phyloP scores from a whole-genome alignment of 2,113 vertebrate genomes.

The Cryptotis parvus region DNA sequence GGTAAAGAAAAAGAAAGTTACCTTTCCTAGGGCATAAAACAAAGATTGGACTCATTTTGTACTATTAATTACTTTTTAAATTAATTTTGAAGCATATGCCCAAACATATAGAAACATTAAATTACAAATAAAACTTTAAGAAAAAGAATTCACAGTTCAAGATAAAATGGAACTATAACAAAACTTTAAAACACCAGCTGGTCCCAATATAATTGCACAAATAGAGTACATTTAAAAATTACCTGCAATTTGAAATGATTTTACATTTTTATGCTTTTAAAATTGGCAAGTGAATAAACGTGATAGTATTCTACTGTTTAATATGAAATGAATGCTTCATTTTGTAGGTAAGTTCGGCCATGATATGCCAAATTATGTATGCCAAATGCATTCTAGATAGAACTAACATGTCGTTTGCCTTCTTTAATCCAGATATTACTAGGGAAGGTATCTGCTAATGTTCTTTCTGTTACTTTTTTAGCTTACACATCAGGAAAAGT shows the following conservation, averaged over 20 bases:
- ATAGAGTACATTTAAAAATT: constrained; percentile 58
- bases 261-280: constrained; percentile 68
- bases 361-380: constrained; percentile 60
- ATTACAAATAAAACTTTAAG: constrained; percentile 26
- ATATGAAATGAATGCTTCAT: constrained; percentile 71
- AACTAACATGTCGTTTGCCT: constrained; percentile 55
- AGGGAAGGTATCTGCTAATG: constrained; percentile 22
- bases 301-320: constrained; percentile 69
- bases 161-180: constrained; percentile 55
- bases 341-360: constrained; percentile 67
- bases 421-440: constrained; percentile 67
- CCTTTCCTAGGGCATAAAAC: not conserved
- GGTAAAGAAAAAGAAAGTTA: not conserved
- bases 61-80: constrained; percentile 31
- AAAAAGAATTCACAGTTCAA: constrained; percentile 7
- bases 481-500: no score
- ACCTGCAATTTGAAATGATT: constrained; percentile 36
- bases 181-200: constrained; percentile 66
- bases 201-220: constrained; percentile 62
- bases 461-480: not conserved
- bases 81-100: not conserved
- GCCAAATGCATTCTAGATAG: constrained; percentile 25
- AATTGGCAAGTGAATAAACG: constrained; percentile 74
- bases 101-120: not conserved
- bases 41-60: not conserved